phyloP scores from a whole-genome alignment of 2,113 vertebrate genomes.

The Spea multiplicata region DNA sequence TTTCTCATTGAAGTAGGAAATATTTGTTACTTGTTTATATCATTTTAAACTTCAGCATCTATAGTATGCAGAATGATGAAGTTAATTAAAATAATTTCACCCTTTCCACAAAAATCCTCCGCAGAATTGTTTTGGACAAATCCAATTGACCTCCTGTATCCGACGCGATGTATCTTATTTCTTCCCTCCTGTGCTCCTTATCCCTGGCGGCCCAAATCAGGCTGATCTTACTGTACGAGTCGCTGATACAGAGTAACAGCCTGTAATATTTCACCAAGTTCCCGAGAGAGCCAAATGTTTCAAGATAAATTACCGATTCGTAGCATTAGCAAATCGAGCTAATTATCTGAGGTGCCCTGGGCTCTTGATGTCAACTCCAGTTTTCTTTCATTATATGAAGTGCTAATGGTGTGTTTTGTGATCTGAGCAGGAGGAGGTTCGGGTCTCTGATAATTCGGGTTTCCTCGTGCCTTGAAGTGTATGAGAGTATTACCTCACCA shows the following conservation, averaged over 20 bases:
- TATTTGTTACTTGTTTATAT: no score
- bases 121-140: no score
- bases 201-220: no score
- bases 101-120: no score
- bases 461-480: background rate
- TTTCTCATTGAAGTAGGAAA: no score
- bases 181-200: no score
- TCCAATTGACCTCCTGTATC: no score
- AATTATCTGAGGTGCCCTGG: slow-evolving; percentile 35
- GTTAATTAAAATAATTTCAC: no score
- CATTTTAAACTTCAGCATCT: no score
- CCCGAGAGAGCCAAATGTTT: slow-evolving; percentile 15
- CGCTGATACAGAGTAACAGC: slow-evolving; percentile 1
- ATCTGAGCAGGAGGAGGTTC: slow-evolving; percentile 52
- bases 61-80: no score
- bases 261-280: slow-evolving; percentile 4
- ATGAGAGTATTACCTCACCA: background rate
- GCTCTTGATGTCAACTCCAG: slow-evolving; percentile 22
- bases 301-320: slow-evolving; percentile 36
- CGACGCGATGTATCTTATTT: no score
- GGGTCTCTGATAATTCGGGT: background rate
- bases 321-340: slow-evolving; percentile 40
- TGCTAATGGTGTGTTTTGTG: slow-evolving; percentile 29
- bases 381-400: slow-evolving; percentile 18
- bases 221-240: background rate